Evolutionary conservation across 2,888 invertebrate species (phyloP), one percentile per base, ranked within the genome.

Genomic region (Fabriciana adippe): DNA sequence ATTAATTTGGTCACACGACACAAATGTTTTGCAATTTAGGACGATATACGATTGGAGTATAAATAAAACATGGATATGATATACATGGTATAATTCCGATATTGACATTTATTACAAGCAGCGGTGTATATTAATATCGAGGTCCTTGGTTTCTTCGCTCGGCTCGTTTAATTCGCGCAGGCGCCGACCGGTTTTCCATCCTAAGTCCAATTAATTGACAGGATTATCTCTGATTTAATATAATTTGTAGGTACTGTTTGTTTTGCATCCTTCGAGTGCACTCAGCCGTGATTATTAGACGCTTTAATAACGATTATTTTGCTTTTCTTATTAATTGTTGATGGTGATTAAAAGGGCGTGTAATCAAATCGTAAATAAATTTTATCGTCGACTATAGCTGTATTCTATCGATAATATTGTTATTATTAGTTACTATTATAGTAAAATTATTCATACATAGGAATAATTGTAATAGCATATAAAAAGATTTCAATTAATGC

Each of bases 211-310:
- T 92, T 92, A 92, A 92, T 92, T 91, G 92, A 90, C 89, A 87
- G 89, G 92, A 91, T 92, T 92, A 92, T 90, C 90, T 90, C 85
- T 87, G 91, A 92, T 90, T 90, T 89, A 90, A 91, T 90, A 90
- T 87, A 86, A 90, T 91, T 90, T 90, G 89, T 90, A 77, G 72
- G 73, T 73, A 80, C 81, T 86, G 89, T 91, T 90, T 90, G 87
- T 88, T 89, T 89, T 88, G 88, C 82, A 82, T 85, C 83, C 82
- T 81, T 76, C 78, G 76, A 77, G 79, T 76, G 76, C 74, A 76
- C 78, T 83, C 81, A 73, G 63, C 73, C 73, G 75, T 75, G 79
- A 77, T 82, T 80, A 78, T 79, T 76, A 75, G 74, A 67, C 67
- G 71, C 67, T 72, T 77, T 73, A 71, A 73, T 72, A 71, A 72